These are phyloP conservation scores for Vulpes lagopus DNA, from an alignment of 2,113 vertebrate species.

Conservation along the genomic window DNA sequence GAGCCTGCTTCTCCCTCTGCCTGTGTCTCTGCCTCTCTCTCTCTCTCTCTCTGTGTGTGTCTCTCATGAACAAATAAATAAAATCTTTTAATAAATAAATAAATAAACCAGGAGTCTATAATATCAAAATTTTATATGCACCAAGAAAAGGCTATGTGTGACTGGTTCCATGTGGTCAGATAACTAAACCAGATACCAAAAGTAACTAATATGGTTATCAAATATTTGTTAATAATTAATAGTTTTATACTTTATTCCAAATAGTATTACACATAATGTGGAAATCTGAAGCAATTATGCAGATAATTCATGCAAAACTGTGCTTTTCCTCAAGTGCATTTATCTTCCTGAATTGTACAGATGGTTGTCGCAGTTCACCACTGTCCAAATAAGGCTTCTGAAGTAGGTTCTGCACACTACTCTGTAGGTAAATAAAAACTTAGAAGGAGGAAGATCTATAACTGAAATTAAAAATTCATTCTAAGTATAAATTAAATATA, in stretches of 20 bases:
- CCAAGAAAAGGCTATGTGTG: not conserved
- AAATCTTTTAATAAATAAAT: too few species aligned
- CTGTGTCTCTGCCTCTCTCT: too few species aligned
- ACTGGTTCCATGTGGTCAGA: not conserved
- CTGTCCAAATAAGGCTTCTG: not conserved
- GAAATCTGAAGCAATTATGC: slow-evolving; percentile 5
- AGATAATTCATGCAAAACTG: slow-evolving; percentile 1
- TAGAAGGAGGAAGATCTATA: not conserved
- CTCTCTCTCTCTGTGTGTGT: too few species aligned
- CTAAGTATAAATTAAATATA: not conserved
- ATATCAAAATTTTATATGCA: not conserved
- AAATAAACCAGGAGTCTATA: not conserved
- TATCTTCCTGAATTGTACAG: not conserved
- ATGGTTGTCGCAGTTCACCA: not conserved
- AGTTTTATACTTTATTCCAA: slow-evolving; percentile 59
- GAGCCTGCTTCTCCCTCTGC: too few species aligned
- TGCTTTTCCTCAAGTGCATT: not conserved
- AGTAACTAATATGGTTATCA: slow-evolving; percentile 37
- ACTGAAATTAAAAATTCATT: not conserved
- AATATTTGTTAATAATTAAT: slow-evolving; percentile 62
- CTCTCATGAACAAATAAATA: too few species aligned
- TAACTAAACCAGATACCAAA: slow-evolving; percentile 64
- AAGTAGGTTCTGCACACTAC: not conserved
- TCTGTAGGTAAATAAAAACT: not conserved
- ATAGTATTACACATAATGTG: not conserved